phyloP scores from a whole-genome alignment of 2,888 invertebrate genomes.

The Stegophylla sp. region DNA sequence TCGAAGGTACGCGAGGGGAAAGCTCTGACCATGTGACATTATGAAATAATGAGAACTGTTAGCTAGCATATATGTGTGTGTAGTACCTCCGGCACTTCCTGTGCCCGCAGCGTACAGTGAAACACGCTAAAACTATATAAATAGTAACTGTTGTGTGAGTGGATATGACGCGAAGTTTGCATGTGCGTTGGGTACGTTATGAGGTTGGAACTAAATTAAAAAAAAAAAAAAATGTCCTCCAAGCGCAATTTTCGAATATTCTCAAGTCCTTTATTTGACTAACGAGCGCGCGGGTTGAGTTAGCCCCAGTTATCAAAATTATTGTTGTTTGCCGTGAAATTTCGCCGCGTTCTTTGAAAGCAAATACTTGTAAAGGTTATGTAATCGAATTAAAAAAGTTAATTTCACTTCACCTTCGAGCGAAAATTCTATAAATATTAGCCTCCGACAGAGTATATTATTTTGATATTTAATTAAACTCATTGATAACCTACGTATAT shows the following conservation, averaged over 20 bases:
- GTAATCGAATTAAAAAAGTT: constrained; percentile 19
- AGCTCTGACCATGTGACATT: constrained; percentile 50
- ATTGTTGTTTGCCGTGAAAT: not conserved
- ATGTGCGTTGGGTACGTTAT: constrained; percentile 33
- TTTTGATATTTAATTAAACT: no score
- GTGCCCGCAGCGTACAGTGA: constrained; percentile 23
- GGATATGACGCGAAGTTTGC: not conserved
- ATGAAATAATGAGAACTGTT: constrained; percentile 51
- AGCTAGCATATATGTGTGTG: no score
- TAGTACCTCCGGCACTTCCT: constrained; percentile 34
- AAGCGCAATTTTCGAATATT: constrained; percentile 27
- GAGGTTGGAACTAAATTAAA: not conserved
- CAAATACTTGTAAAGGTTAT: not conserved
- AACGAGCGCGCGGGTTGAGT: not conserved
- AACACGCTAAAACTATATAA: constrained; percentile 25
- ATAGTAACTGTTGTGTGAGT: constrained; percentile 14
- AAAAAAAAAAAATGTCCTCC: constrained; percentile 1
- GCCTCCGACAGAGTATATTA: no score
- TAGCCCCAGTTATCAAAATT: not conserved
- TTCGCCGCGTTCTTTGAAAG: not conserved
- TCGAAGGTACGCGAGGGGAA: constrained; percentile 52
- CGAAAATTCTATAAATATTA: not conserved
- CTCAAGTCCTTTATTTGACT: not conserved
- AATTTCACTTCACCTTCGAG: constrained; percentile 17
- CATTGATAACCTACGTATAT: no score